Base-by-base conservation (phyloP, 2,888 invertebrate genomes). In the Machimus rusticus region DNA sequence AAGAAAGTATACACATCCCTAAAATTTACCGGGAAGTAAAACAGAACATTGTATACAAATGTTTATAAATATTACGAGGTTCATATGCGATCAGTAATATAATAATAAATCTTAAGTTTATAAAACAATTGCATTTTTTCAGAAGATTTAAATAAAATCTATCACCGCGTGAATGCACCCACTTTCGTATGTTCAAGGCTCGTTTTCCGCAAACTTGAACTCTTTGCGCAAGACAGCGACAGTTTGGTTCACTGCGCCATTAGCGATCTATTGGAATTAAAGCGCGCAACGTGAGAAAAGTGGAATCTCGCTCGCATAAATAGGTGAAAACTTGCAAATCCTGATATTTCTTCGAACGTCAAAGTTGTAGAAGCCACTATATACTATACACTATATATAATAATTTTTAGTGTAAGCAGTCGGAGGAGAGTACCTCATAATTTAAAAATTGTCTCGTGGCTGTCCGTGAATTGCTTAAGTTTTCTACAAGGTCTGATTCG, bases 181-280 rank as follows among this genome's bases (percentile, higher is more conserved):
- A 57, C 82, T 82, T 82, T 82, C 57, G 55, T 82, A 34, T 3
- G 19, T 57, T 28, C 5, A 28, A 37, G 82, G 55, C 16, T 57
- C 37, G 8, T 55, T 82, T 57, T 82, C 82, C 82, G 37, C 66
- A 66, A 82, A 82, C 82, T 82, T 82, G 57, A 82, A 57, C 82
- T 82, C 57, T 23, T 57, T 46, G 28, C 16, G 5, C 16, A 79
- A 51, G 51, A 31, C 19, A 16, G n/a, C n/a, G 51, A 51, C 51
- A n/a, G 1, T 51, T 51, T 12, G 51, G 66, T 55, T 57, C 34
- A 82, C 37, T 57, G 12, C 51, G 31, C 57, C n/a, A 57, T 55
- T 66, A 82, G 66, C 8, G 37, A 82, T 19, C 19, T 19, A 66
- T 66, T 82, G 19, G 12, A 81, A 81, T 55, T 37, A 66, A 82